Evolutionary conservation across 2,797 vertebrate species (phyloP), one percentile per base, ranked within the genome.

Genomic region (Jordanella pulchra): DNA sequence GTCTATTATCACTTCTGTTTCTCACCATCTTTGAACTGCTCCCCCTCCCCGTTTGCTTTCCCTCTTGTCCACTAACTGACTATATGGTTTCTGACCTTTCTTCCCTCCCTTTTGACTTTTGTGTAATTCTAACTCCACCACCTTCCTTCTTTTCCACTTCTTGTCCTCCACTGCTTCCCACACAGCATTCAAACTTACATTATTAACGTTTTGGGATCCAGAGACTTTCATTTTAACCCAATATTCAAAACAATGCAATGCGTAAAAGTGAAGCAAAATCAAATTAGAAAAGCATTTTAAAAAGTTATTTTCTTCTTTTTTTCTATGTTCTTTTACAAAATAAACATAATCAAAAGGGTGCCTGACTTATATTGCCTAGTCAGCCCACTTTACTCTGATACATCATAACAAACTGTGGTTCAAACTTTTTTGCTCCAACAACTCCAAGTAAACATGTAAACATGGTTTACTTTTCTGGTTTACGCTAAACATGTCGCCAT

Each of bases 81-180:
- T 76, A 84, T 83, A 86, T 87, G 86, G 89, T 89, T 92, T 91
- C 85, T 85, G 83, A 80, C 81, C 82, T 90, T 91, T 88, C 87
- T 83, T 92, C 87, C 88, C 87, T 87, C 86, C 80, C 85, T 84
- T 82, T 90, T 93, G 91, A 91, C 90, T 89, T 88, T 82, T 84
- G 80, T 76, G 72, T 82, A 80, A 78, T 55, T 70, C 76, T 79
- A 81, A 84, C 85, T 69, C 76, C 84, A 83, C 83, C 81, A 87
- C 77, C 65, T 72, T 88, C 76, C 67, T 72, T 74, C 72, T 51
- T 79, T 86, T 81, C 73, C 84, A 71, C 67, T 56, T 76, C 78
- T 79, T 86, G 79, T 83, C 71, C 69, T 72, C 72, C 72, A 65
- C 69, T 39, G 69, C 64, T 55, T 53, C 66, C 71, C 66, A 67